Base-by-base conservation (phyloP, 2,797 vertebrate species). In the Enteromius treurensis region DNA sequence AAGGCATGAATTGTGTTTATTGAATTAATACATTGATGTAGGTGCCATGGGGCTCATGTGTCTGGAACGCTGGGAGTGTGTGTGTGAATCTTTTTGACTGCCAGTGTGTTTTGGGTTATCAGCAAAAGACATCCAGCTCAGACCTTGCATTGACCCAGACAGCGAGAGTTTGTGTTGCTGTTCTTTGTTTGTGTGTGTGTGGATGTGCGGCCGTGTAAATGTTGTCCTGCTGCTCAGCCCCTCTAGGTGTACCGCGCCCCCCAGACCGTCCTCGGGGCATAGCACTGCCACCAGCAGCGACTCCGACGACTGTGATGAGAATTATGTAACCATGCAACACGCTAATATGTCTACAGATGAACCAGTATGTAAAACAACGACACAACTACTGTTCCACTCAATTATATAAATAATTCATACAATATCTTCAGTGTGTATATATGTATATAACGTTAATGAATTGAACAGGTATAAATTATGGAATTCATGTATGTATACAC, bases 201-300 rank as follows among this genome's bases (percentile, higher is more conserved):
- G n/a, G 45, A 94, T 90, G 82, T 83, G 82, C 83, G 47, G 80
- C 53, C 81, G 91, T 92, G 83, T 90, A 90, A 96, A 94, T 90
- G 89, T 88, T 93, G 92, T 95, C 94, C 92, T 97, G 92, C 94
- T 95, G 91, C 94, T 96, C 94, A 99, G 98, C 93, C 93, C 94
- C 93, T 97, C 97, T 93, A 99, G 98, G 96, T 98, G 97, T 91
- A 96, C 96, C 89, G 90, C 96, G 93, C 96, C 96, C 90, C 90
- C 97, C 86, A 96, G 98, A 93, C 97, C 98, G 6, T 95, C 96
- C 83, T 99, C 98, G 86, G 96, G 98, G 95, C 98, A 99, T 92
- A 99, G 98, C 93, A 98, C 96, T 89, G 97, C 97, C 87, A 99
- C 98, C 92, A 99, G 97, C 95, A 97, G 97, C 90, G 98, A 99